These are phyloP conservation scores for Acromyrmex heyeri DNA, from an alignment of 1,140 invertebrate genomes.

Conservation along the genomic window DNA sequence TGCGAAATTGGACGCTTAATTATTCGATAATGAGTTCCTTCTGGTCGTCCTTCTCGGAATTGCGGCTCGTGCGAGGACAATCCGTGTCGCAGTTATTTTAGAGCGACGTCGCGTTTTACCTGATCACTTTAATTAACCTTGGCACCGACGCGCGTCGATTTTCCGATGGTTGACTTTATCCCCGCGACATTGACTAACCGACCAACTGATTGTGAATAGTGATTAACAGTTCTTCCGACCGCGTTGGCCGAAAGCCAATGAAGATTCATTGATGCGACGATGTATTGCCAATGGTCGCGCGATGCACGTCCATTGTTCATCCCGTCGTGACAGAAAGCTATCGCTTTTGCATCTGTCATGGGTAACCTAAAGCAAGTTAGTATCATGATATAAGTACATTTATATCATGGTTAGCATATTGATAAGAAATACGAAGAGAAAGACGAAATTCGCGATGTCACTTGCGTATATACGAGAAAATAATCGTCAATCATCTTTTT, in stretches of 20 bases:
- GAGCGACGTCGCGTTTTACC: neutral
- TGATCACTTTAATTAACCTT: conserved; percentile 71
- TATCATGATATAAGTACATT: too few relatives aligned
- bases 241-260: conserved; percentile 65
- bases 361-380: neutral
- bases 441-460: neutral
- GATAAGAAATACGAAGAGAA: too few relatives aligned
- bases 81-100: conserved; percentile 56
- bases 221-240: conserved; percentile 63
- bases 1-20: conserved; percentile 24
- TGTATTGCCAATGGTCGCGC: conserved; percentile 2
- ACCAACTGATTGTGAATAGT: conserved; percentile 59
- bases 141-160: conserved; percentile 40
- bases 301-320: conserved; percentile 11
- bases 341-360: neutral
- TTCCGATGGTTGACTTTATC: conserved; percentile 66
- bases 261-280: conserved; percentile 60
- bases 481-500: conserved; percentile 36
- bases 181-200: conserved; percentile 66
- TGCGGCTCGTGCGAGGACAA: neutral
- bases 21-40: conserved; percentile 10
- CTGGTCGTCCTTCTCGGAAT: neutral
- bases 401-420: neutral
- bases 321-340: neutral
- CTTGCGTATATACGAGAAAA: neutral